A percentile compares a stretch with the other conserved stretches of the same genome.
phyloP scores from a whole-genome alignment of 2,113 vertebrate genomes.

The Himantopus leucocephalus region DNA sequence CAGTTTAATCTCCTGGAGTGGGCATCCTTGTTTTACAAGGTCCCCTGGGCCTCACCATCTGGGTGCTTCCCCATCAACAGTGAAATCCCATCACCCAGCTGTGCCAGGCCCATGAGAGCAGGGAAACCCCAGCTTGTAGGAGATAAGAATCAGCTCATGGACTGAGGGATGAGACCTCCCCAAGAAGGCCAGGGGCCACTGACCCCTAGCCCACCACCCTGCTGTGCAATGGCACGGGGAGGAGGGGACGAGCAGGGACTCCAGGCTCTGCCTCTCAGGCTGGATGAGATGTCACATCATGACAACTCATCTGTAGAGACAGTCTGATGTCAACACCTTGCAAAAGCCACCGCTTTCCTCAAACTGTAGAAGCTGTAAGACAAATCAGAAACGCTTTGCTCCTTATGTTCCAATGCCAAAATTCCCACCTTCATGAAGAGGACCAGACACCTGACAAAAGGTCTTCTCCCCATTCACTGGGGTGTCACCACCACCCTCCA shows the following conservation, averaged over 20 bases:
- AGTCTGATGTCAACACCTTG: not conserved
- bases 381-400: not conserved
- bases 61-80: not conserved
- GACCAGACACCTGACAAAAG: accelerated
- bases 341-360: not conserved
- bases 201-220: not conserved
- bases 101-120: not conserved
- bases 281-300: not conserved
- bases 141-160: not conserved
- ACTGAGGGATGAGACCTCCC: not conserved
- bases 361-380: not conserved
- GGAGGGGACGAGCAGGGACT: not conserved
- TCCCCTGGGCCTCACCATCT: too few relatives aligned
- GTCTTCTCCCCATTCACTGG: not conserved
- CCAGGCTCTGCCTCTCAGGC: not conserved
- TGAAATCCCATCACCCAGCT: not conserved
- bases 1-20: not conserved
- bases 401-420: not conserved
- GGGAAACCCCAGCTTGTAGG: not conserved
- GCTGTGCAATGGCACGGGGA: not conserved
- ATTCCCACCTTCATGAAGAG: not conserved
- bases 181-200: accelerated
- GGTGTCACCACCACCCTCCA: not conserved
- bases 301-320: accelerated
- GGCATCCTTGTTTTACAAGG: not conserved